phyloP scores from a whole-genome alignment of 2,113 vertebrate species.

The Brachyistius frenatus region DNA sequence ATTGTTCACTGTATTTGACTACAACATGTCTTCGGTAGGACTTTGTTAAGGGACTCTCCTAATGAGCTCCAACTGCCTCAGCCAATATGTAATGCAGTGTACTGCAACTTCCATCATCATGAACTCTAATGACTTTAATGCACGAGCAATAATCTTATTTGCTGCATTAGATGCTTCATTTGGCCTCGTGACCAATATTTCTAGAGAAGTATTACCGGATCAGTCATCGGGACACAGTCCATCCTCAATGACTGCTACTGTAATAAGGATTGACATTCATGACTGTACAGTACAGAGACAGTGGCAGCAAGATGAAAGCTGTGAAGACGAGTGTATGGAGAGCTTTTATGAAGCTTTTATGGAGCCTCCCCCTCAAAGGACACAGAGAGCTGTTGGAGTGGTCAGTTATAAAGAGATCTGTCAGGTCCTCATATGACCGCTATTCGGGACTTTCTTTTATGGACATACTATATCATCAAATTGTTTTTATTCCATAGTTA shows the following conservation, averaged over 20 bases:
- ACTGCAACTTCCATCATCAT: conserved; percentile 10
- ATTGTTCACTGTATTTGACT: no score
- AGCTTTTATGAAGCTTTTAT: conserved; percentile 61
- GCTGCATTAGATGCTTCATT: conserved; percentile 24
- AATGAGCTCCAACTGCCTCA: background rate
- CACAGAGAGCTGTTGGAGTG: conserved; percentile 53
- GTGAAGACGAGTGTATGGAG: conserved; percentile 32
- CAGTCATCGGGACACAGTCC: conserved; percentile 44
- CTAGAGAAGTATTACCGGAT: conserved; percentile 22
- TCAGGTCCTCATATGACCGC: conserved; percentile 35
- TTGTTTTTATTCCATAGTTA: conserved; percentile 3
- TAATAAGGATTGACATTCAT: conserved; percentile 53
- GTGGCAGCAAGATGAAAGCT: conserved; percentile 23
- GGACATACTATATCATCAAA: background rate
- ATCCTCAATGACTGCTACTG: conserved; percentile 39
- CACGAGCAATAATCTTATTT: conserved; percentile 11
- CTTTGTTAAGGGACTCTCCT: background rate
- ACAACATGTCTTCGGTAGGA: background rate
- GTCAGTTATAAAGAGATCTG: conserved; percentile 28
- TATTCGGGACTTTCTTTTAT: conserved; percentile 44
- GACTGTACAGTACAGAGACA: conserved; percentile 11
- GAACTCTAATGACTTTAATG: conserved; percentile 10
- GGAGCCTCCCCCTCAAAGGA: conserved; percentile 42
- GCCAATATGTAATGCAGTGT: conserved; percentile 1
- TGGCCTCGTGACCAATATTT: conserved; percentile 23